Evolutionary conservation across 2,888 invertebrate species (phyloP), one percentile per base, ranked within the genome.

Genomic region (Lordiphosa fenestrarum): DNA sequence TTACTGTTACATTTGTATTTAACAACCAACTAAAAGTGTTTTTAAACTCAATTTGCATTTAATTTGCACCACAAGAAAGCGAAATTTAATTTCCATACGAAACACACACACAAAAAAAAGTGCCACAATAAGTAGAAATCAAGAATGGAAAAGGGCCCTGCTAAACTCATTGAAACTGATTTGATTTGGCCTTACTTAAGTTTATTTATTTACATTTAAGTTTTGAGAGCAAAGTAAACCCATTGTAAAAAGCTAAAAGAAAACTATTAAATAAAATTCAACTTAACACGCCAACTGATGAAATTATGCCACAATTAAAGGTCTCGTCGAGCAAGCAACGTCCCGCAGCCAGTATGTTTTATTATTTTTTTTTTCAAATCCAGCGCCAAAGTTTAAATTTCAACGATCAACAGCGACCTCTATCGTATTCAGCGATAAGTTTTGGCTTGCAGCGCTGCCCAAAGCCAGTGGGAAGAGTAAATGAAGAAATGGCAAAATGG

Each of bases 181-280:
- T 77, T 71, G 42, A 60, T 78, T 77, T 81, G 84, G 82, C 75
- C 75, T 71, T 84, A 77, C 69, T 51, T 74, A 78, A 82, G 84
- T 64, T 78, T 82, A 78, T 82, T 84, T 78, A 84, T 78, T 84
- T 62, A 81, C 59, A 47, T 66, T 63, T 67, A 76, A 59, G 55
- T 83, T 82, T 76, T 70, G 3, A 84, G 68, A 77, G 66, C 77
- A 63, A 54, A 64, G 72, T 50, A 47, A 62, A 69, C 78, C 63
- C 84, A 78, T 84, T 66, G 55, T 70, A 70, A 53, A 61, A 71
- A 60, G 35, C 36, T 25, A 49, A 30, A 30, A 30, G 30, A 30
- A 30, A 44, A 15, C 3, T 30, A 30, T 10, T 12, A 30, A 30
- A 30, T 30, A 30, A 30, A 30, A 30, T 30, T 30, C 30, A 30